Percentiles rank a stretch among this genome's conserved stretches.
phyloP scores from a whole-genome alignment of 2,888 invertebrate species.

The Torymus texanus region DNA sequence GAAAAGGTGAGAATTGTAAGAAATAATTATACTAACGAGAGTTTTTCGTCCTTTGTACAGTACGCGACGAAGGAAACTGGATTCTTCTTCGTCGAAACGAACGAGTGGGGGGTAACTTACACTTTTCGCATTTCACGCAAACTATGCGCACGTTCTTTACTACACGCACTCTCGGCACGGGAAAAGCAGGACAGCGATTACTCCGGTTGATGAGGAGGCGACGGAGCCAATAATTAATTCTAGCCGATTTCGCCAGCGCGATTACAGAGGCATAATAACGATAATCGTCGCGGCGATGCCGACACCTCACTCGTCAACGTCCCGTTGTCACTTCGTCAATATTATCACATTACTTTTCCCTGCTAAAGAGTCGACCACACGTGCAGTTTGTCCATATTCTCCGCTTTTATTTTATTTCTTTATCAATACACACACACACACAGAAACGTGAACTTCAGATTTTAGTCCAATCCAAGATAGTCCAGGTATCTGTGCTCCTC shows the following conservation, averaged over 20 bases:
- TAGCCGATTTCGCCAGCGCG: constrained; percentile 1
- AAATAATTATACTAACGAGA: constrained; percentile 43
- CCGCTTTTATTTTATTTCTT: background rate
- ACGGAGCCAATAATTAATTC: constrained; percentile 10
- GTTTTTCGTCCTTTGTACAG: constrained; percentile 46
- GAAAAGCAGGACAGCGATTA: constrained; percentile 1
- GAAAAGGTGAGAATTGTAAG: constrained; percentile 41
- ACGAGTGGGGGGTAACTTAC: constrained; percentile 52
- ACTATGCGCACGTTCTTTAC: constrained; percentile 20
- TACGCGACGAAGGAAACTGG: constrained; percentile 37
- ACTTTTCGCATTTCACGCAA: constrained; percentile 43
- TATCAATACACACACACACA: constrained; percentile 15
- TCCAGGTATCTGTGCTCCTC: constrained; percentile 73
- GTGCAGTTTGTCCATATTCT: constrained; percentile 8
- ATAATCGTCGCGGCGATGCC: constrained; percentile 11
- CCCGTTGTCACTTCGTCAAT: constrained; percentile 13
- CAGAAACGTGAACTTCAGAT: constrained; percentile 23
- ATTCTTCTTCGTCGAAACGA: constrained; percentile 27
- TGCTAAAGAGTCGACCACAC: constrained; percentile 12
- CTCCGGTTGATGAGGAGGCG: constrained; percentile 2
- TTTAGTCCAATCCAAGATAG: constrained; percentile 62
- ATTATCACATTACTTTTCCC: constrained; percentile 44
- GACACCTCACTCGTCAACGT: background rate
- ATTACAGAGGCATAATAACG: background rate
- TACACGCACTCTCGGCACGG: constrained; percentile 6